Conservation (phyloP, 2,797 vertebrate genomes). For the Anguilla marmorata region DNA sequence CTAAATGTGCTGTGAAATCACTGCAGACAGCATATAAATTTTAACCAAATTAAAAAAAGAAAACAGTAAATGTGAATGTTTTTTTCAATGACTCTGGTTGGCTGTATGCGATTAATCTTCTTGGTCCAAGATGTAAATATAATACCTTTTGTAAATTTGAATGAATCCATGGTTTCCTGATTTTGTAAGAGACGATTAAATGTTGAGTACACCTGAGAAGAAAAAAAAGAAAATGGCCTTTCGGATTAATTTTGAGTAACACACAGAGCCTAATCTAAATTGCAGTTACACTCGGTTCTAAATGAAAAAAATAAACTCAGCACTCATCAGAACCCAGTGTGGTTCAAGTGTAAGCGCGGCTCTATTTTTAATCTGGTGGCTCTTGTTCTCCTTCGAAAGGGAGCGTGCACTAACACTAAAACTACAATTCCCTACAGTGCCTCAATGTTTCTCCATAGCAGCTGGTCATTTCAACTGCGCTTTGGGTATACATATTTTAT, state of each 20-base stretch:
- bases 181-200: neutral
- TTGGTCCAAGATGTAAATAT: constrained; percentile 43
- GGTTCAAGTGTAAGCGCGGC: neutral
- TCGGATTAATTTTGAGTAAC: constrained; percentile 43
- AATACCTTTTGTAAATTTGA: constrained; percentile 46
- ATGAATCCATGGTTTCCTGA: constrained; percentile 46
- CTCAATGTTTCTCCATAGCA: constrained; percentile 7
- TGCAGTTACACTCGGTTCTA: constrained; percentile 7
- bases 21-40: constrained; percentile 31
- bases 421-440: constrained; percentile 7
- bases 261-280: constrained; percentile 29
- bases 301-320: constrained; percentile 18
- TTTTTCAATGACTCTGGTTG: constrained; percentile 29
- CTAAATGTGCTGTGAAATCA: constrained; percentile 31
- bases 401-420: constrained; percentile 15
- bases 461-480: neutral
- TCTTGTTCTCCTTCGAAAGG: constrained; percentile 7
- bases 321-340: constrained; percentile 31
- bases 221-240: constrained; percentile 27
- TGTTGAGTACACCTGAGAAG: neutral
- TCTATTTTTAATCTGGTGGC: neutral
- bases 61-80: constrained; percentile 39
- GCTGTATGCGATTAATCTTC: constrained; percentile 42
- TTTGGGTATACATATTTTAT: constrained; percentile 2
- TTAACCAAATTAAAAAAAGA: constrained; percentile 34